Base-by-base conservation (phyloP, 2,888 invertebrate species). In the Latheticus oryzae region DNA sequence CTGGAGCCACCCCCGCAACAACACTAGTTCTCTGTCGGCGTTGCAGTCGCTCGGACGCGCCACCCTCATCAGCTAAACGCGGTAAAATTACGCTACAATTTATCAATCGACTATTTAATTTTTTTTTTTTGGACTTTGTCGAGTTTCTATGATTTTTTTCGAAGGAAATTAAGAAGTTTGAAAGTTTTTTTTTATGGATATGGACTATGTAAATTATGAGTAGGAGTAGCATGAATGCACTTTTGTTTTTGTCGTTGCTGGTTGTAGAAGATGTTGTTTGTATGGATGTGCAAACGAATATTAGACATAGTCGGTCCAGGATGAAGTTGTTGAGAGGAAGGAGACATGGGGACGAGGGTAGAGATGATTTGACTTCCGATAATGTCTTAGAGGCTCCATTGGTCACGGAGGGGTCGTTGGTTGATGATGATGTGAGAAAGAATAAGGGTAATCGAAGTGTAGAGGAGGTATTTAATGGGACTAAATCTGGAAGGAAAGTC, bases 241-340 rank as follows among this genome's bases (percentile, higher is more conserved):
- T 37, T 43, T 23, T 58, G 26, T 52, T 58, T 13, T 16, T 45
- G 26, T 17, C 8, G 12, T 19, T 54, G 45, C 9, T 47, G 28
- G 8, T 35, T 5, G n/a, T 35, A 1, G 35, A 11, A 32, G 30
- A 52, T 9, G 26, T 26, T 24, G 5, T 9, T 13, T 26, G 7
- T 16, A 15, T 38, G 28, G 38, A 47, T 7, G 11, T 35, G 4
- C 47, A 47, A 7, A 9, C 43, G 57, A 71, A 65, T 55, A 82
- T 83, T 58, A 76, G 83, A 24, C 83, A 83, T 66, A 74, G 81
- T 11, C 74, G 81, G 37, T 82, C 82, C 9, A 75, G 81, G 37
- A 81, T 82, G 26, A 76, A 78, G 55, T 71, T 78, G 15, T 63
- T 75, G 17, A 61, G 75, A 51, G 66, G 69, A 12, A 51, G 70